Evolutionary conservation across 2,888 invertebrate species (phyloP).

Genomic region (Biston betularia): DNA sequence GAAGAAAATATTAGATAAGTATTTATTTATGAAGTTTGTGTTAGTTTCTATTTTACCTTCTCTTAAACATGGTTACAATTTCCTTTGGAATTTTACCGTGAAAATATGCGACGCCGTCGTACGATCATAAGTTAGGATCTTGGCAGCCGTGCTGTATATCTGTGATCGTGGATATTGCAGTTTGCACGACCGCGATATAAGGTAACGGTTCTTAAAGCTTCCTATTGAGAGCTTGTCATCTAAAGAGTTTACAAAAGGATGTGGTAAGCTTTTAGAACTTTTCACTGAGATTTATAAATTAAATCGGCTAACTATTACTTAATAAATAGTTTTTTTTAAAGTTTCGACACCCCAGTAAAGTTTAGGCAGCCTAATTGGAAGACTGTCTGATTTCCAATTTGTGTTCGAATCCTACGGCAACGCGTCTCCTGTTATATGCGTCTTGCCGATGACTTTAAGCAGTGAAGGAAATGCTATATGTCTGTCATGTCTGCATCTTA

Average conservation of each 20-base stretch:
- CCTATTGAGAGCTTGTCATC: conserved; percentile 11
- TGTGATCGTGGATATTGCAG: conserved; percentile 18
- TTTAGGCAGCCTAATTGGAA: too few relatives aligned
- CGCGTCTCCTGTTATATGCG: too few relatives aligned
- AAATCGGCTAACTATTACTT: not conserved
- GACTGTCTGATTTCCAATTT: too few relatives aligned
- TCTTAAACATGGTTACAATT: conserved; percentile 10
- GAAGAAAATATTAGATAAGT: too few relatives aligned
- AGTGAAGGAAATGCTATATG: too few relatives aligned
- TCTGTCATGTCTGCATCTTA: too few relatives aligned
- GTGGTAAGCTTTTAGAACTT: not conserved
- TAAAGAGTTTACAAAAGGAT: conserved; percentile 5
- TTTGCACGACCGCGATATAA: conserved; percentile 39
- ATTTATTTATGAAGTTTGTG: not conserved
- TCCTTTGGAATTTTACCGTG: conserved; percentile 31
- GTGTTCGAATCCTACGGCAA: too few relatives aligned
- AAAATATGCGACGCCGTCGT: conserved; percentile 18
- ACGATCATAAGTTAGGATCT: conserved; percentile 27
- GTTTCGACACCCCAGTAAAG: too few relatives aligned
- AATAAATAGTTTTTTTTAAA: too few relatives aligned
- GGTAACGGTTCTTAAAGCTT: conserved; percentile 31
- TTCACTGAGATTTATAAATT: too few relatives aligned
- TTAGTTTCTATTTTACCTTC: too few relatives aligned
- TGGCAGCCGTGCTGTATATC: conserved; percentile 22
- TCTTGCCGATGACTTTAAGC: too few relatives aligned